These are phyloP conservation scores for Periophthalmodon schlosseri DNA, from an alignment of 2,113 vertebrate genomes.

Conservation along the genomic window DNA sequence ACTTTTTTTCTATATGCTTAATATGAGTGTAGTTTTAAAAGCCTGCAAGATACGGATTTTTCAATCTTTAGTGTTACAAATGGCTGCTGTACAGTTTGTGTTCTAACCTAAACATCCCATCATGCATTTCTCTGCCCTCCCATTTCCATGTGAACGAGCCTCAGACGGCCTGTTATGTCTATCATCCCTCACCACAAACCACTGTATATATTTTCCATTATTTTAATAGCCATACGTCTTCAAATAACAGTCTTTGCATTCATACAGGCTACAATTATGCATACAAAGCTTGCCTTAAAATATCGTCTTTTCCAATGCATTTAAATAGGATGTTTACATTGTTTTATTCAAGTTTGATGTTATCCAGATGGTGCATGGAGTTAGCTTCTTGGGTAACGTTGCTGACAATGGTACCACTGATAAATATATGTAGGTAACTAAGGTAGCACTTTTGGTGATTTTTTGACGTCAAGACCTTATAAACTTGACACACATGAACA, in stretches of 20 bases:
- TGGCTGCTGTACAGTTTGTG: not conserved
- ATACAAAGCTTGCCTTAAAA: not conserved
- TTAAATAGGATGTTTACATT: not conserved
- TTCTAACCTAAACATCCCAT: not conserved
- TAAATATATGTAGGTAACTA: not conserved
- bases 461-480: too few relatives aligned
- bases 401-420: not conserved
- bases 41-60: not conserved
- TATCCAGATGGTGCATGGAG: not conserved
- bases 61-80: not conserved
- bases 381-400: not conserved
- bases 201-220: slow-evolving; percentile 9
- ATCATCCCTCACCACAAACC: slow-evolving; percentile 1
- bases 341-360: not conserved
- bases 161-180: slow-evolving; percentile 5
- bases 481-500: too few relatives aligned
- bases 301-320: not conserved
- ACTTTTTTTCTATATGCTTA: not conserved
- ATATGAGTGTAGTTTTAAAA: not conserved
- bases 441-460: too few relatives aligned
- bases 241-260: slow-evolving; percentile 1
- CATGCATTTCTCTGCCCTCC: not conserved
- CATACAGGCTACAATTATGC: not conserved
- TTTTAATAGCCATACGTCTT: not conserved
- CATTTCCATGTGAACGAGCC: not conserved